Conservation (phyloP, 2,797 vertebrate species). For the Clarias fuscus region DNA sequence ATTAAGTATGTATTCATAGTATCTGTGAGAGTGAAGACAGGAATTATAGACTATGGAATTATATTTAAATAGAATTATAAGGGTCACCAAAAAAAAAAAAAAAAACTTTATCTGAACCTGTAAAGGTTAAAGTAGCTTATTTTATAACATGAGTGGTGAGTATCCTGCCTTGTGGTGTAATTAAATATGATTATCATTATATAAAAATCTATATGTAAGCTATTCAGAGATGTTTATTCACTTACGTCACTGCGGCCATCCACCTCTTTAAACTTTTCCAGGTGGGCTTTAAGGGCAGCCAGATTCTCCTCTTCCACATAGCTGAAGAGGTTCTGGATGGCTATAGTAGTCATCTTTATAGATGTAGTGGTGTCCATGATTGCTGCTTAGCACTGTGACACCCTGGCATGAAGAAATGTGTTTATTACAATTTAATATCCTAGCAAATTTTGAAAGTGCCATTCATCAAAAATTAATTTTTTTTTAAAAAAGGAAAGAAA, state of each 20-base stretch:
- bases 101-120: no score
- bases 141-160: neutral
- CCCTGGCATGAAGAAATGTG: constrained; percentile 37
- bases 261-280: constrained; percentile 96
- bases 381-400: constrained; percentile 44
- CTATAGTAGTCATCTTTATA: constrained; percentile 89
- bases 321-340: constrained; percentile 91
- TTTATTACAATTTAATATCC: neutral
- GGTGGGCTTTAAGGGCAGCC: constrained; percentile 82
- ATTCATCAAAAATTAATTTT: no score
- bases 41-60: no score
- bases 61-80: no score
- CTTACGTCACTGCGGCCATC: constrained; percentile 94
- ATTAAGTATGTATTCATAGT: no score
- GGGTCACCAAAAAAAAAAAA: no score
- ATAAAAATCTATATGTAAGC: neutral
- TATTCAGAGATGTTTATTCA: neutral
- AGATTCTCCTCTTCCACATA: constrained; percentile 97
- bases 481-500: neutral
- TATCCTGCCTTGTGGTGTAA: neutral
- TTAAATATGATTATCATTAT: constrained; percentile 9
- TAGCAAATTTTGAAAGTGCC: neutral
- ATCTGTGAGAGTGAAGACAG: neutral
- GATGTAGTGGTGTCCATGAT: constrained; percentile 79
- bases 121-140: no score